These are phyloP conservation scores for Protobothrops mucrosquamatus DNA, from an alignment of 2,113 vertebrate genomes.

Conservation along the genomic window DNA sequence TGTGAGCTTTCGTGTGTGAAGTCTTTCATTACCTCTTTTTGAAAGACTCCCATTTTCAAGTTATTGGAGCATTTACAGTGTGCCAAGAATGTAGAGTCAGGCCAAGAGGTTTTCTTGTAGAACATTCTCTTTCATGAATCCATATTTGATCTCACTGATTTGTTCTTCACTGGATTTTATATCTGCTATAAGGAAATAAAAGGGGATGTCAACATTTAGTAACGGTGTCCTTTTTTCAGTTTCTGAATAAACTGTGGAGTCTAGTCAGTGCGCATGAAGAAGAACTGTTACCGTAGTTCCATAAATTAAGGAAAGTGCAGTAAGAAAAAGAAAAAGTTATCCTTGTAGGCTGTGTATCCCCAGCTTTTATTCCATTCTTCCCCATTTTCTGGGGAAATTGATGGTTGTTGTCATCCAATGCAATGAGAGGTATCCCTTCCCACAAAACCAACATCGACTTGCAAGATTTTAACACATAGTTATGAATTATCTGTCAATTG, in stretches of 20 bases:
- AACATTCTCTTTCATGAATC: background rate
- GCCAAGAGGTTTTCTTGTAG: background rate
- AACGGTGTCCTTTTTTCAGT: background rate
- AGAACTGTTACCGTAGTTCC: background rate
- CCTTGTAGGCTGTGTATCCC: background rate
- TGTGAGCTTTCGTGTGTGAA: background rate
- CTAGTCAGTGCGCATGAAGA: background rate
- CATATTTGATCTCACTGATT: background rate
- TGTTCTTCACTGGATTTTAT: background rate
- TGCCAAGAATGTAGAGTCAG: conserved; percentile 4
- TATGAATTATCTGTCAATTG: background rate
- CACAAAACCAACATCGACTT: background rate
- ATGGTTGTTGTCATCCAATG: background rate
- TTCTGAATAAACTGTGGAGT: background rate
- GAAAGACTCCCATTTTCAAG: conserved; percentile 10
- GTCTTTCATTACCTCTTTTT: background rate
- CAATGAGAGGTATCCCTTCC: background rate
- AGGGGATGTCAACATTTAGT: background rate
- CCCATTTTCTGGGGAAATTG: background rate
- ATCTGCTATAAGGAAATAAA: background rate
- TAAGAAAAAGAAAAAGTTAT: background rate
- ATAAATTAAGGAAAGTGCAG: background rate
- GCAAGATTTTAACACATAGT: background rate
- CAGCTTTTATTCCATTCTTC: background rate
- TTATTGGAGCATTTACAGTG: conserved; percentile 2